phyloP scores from a whole-genome alignment of 2,113 vertebrate species.

The Dipodomys spectabilis region DNA sequence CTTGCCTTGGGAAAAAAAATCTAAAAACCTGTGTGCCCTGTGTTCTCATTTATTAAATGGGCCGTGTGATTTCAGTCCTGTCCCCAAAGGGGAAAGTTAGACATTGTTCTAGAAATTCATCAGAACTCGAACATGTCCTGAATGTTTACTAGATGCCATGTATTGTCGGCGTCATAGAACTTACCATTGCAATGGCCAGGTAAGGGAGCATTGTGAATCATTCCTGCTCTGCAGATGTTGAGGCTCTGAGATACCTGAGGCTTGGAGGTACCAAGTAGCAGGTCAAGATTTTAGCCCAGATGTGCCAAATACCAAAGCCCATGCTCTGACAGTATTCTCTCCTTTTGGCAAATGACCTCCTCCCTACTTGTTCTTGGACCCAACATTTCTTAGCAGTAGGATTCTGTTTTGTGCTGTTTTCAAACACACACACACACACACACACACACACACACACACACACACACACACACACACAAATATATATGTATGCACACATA shows the following conservation, averaged over 20 bases:
- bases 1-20: constrained; percentile 34
- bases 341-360: background rate
- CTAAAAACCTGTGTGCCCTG: background rate
- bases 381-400: background rate
- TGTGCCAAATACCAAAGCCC: background rate
- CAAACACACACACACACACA: too few species aligned
- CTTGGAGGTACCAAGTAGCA: background rate
- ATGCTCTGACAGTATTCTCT: background rate
- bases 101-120: background rate
- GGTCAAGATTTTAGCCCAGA: background rate
- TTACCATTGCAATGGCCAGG: background rate
- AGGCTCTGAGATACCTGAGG: background rate
- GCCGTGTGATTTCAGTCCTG: background rate
- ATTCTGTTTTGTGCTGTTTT: background rate
- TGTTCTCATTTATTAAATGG: constrained; percentile 39
- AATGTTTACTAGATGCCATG: background rate
- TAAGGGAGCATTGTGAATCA: background rate
- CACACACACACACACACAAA: too few species aligned
- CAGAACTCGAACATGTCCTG: constrained; percentile 9
- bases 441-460: too few species aligned
- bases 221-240: constrained; percentile 31
- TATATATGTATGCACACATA: too few species aligned
- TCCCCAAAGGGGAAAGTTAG: background rate
- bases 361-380: background rate
- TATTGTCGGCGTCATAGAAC: background rate